Base-by-base conservation (phyloP, 1,140 invertebrate species). In the Phenacoccus solenopsis region DNA sequence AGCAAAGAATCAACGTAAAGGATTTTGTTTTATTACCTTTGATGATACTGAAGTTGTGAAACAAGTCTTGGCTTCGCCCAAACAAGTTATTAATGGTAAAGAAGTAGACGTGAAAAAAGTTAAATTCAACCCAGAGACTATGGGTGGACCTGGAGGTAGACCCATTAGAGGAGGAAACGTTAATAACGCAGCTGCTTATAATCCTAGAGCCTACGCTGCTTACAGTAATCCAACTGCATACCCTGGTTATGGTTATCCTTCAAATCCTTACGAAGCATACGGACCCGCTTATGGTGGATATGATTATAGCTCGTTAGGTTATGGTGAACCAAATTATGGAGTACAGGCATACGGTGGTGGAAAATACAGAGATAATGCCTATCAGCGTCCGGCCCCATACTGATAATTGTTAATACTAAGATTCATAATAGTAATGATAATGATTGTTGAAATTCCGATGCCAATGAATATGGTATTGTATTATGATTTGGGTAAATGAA, bases 21-120 rank as follows among this genome's bases (percentile, higher is more conserved):
- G 84, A 4, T 88, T 87, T 74, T 86, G 85, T 74, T 88, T 88
- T 74, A 82, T 88, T 35, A 86, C 85, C 0, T 88, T 86, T 75
- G 85, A 87, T 61, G 82, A 83, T 4, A 83, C 83, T 71, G 82
- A 85, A 64, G 82, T 85, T 1, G 85, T 85, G 5, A 83, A 85
- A 72, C 81, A 84, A 70, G 78, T 86, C n/a, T 76, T 87, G 21
- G 85, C 85, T 71, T 81, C 82, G 30, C 81, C 84, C 0, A 85
- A 85, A 73, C 86, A 88, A 75, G 83, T 79, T 49, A 84, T 88
- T 71, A 84, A 84, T 67, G 84, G 82, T 12, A 85, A 86, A 73
- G 84, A 86, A 76, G 83, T 86, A 13, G 81, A 83, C 71, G 81
- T 83, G 0, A 82, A 82, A 72, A 82, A 82, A 74, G 82, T 83